These are phyloP conservation scores for Loris lydekkerianus DNA, from an alignment of 2,797 vertebrate genomes.

Conservation along the genomic window DNA sequence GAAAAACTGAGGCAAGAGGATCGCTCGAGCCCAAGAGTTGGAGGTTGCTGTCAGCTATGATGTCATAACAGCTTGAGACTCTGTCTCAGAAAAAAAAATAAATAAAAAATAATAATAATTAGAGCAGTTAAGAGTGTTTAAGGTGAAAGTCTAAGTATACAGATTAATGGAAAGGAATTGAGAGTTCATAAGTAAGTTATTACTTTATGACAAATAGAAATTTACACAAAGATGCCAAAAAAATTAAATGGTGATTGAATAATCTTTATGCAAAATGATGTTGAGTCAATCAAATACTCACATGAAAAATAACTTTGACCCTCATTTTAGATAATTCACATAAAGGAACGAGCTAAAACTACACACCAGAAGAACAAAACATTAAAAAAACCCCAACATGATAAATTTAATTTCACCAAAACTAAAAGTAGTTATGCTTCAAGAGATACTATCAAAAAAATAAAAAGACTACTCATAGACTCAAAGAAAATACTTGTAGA, in stretches of 20 bases:
- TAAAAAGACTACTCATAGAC: not conserved
- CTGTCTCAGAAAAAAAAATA: too few relatives aligned
- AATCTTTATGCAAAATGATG: not conserved
- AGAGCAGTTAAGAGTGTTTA: not conserved
- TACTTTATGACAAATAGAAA: not conserved
- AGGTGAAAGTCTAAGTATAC: not conserved
- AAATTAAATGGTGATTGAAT: not conserved
- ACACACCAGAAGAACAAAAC: not conserved
- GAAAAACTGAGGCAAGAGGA: too few relatives aligned
- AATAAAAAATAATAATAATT: not conserved
- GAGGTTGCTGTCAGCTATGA: too few relatives aligned
- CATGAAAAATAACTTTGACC: not conserved
- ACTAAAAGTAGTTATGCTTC: not conserved
- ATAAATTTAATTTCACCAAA: not conserved
- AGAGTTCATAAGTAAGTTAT: not conserved
- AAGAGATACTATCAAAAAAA: not conserved
- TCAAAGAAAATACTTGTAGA: not conserved
- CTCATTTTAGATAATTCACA: not conserved
- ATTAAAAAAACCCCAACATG: not conserved
- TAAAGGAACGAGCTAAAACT: not conserved
- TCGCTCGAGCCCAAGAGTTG: too few relatives aligned
- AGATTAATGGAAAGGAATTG: not conserved
- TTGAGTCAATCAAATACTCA: not conserved
- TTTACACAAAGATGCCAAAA: not conserved
- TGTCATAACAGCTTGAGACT: too few relatives aligned